Evolutionary conservation across 2,797 vertebrate species (phyloP).

Genomic region (Micrastur ruficollis): DNA sequence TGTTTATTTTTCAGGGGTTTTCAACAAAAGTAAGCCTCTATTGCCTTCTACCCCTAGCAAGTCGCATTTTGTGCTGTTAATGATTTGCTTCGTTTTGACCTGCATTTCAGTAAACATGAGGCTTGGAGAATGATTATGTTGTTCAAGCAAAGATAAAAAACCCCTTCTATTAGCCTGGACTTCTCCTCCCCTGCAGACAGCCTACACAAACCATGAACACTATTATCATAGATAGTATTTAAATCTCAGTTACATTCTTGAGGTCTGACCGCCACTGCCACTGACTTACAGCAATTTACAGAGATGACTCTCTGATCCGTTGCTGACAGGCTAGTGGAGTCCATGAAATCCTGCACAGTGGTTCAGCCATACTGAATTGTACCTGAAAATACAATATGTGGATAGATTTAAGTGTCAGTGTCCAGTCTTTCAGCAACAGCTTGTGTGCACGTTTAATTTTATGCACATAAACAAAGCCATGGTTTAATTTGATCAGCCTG

Average conservation of each 20-base stretch:
- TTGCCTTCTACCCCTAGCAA: background rate
- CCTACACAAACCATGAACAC: background rate
- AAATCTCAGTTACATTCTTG: background rate
- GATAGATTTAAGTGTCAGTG: background rate
- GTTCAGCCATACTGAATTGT: background rate
- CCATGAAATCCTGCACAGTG: background rate
- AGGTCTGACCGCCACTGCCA: background rate
- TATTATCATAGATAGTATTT: background rate
- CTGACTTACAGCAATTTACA: background rate
- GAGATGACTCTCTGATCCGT: background rate
- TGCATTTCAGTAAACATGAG: background rate
- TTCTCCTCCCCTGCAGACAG: background rate
- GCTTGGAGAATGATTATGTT: background rate
- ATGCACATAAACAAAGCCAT: background rate
- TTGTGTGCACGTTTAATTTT: background rate
- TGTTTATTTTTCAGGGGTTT: background rate
- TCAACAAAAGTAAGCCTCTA: background rate
- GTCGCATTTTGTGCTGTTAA: background rate
- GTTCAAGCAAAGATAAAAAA: background rate
- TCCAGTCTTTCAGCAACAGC: background rate
- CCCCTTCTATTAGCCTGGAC: background rate
- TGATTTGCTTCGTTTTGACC: background rate
- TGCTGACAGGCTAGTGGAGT: background rate
- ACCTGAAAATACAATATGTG: background rate
- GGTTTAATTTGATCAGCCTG: background rate